Evolutionary conservation across 2,113 vertebrate genomes (phyloP).

Genomic region (Carettochelys insculpta): DNA sequence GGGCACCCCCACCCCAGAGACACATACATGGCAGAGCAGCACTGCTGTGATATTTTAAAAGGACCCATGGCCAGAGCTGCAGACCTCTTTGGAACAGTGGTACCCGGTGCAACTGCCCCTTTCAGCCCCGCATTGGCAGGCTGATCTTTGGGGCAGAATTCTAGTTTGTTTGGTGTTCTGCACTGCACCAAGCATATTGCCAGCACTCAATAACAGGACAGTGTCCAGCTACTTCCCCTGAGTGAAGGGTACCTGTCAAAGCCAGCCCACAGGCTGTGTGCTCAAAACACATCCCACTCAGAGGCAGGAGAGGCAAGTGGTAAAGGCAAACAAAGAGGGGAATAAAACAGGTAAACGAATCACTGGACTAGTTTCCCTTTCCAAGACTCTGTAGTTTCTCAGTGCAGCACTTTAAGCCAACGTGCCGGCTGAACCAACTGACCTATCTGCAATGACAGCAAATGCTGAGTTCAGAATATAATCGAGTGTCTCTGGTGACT

Average conservation of each 20-base stretch:
- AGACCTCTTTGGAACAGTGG: no score
- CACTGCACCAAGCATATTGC: background rate
- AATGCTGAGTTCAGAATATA: background rate
- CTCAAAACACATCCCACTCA: background rate
- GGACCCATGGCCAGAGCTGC: no score
- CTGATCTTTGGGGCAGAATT: no score
- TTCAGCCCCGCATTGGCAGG: no score
- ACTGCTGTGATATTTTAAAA: no score
- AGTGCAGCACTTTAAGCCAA: background rate
- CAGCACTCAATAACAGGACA: background rate
- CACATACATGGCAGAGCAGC: no score
- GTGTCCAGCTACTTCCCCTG: background rate
- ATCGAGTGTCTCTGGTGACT: background rate
- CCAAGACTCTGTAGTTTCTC: background rate
- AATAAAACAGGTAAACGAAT: background rate
- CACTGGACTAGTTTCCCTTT: background rate
- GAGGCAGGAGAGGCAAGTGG: fast-evolving
- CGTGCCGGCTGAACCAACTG: background rate
- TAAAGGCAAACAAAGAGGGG: background rate
- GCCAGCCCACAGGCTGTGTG: background rate
- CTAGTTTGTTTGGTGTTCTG: background rate
- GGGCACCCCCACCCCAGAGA: no score
- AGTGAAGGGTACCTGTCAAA: background rate
- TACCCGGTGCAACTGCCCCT: no score
- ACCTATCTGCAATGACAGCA: background rate